phyloP scores from a whole-genome alignment of 1,140 invertebrate genomes.

The Microvelia longipes region DNA sequence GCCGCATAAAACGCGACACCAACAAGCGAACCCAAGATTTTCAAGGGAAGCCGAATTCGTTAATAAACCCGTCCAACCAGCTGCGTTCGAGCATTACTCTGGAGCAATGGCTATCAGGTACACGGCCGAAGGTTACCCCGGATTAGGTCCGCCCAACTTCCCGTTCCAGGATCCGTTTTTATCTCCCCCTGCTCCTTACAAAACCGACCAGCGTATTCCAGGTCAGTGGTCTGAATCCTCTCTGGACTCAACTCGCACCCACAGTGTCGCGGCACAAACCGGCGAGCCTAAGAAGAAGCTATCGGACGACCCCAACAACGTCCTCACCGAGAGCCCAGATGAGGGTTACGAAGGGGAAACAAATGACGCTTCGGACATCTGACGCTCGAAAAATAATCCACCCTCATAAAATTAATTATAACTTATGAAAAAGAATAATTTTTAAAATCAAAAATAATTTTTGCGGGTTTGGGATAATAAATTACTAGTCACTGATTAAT shows the following conservation, averaged over 20 bases:
- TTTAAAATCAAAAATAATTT: too few relatives aligned
- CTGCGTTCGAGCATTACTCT: constrained; percentile 37
- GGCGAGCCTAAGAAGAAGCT: constrained; percentile 7
- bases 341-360: constrained; percentile 71
- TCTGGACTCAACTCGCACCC: constrained; percentile 13
- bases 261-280: constrained; percentile 22
- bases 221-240: constrained; percentile 22
- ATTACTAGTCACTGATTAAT: too few relatives aligned
- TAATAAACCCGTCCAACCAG: constrained; percentile 32
- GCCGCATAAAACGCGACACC: constrained; percentile 45
- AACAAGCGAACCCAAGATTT: constrained; percentile 42
- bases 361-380: constrained; percentile 33
- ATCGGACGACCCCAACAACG: constrained; percentile 30
- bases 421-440: too few relatives aligned
- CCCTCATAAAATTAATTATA: background rate
- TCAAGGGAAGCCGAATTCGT: constrained; percentile 51
- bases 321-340: constrained; percentile 66
- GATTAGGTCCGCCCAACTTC: constrained; percentile 22
- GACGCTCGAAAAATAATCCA: constrained; percentile 17
- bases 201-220: constrained; percentile 30
- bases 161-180: constrained; percentile 36
- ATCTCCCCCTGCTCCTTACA: constrained; percentile 50
- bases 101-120: constrained; percentile 45
- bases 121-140: constrained; percentile 61
- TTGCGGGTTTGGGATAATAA: too few relatives aligned